phyloP scores from a whole-genome alignment of 2,888 invertebrate species.

The Megastigmus dorsalis region DNA sequence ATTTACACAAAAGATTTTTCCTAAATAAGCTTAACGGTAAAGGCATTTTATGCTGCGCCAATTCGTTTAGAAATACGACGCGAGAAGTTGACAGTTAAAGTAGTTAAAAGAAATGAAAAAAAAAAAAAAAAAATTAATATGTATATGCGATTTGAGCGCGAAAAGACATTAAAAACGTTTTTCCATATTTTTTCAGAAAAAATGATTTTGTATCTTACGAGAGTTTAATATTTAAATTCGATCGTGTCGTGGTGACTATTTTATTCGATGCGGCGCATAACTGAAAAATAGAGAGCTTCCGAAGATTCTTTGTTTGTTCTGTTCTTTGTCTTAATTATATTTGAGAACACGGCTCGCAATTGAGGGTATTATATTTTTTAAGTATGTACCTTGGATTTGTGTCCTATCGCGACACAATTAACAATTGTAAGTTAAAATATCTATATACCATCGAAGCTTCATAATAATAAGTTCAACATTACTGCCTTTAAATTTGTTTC shows the following conservation, averaged over 20 bases:
- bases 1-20: slow-evolving; percentile 47
- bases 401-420: slow-evolving; percentile 38
- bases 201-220: slow-evolving; percentile 16
- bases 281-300: slow-evolving; percentile 16
- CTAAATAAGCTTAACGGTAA: slow-evolving; percentile 49
- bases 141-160: background rate
- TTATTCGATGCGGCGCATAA: slow-evolving; percentile 39
- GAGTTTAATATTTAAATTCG: slow-evolving; percentile 28
- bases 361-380: slow-evolving; percentile 53
- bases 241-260: slow-evolving; percentile 24
- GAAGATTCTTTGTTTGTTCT: slow-evolving; percentile 30
- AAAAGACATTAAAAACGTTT: slow-evolving; percentile 8
- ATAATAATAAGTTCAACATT: slow-evolving; percentile 50
- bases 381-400: slow-evolving; percentile 53
- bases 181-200: slow-evolving; percentile 25
- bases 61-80: slow-evolving; percentile 47
- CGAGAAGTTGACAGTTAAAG: slow-evolving; percentile 12
- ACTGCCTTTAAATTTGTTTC: slow-evolving; percentile 47
- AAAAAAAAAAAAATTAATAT: background rate
- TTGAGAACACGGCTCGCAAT: slow-evolving; percentile 36
- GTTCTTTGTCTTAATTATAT: slow-evolving; percentile 33
- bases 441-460: slow-evolving; percentile 45
- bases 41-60: slow-evolving; percentile 54
- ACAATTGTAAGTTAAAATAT: slow-evolving; percentile 47
- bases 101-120: background rate